Evolutionary conservation across 2,888 invertebrate species (phyloP).

Genomic region (Pyrrhia umbra): DNA sequence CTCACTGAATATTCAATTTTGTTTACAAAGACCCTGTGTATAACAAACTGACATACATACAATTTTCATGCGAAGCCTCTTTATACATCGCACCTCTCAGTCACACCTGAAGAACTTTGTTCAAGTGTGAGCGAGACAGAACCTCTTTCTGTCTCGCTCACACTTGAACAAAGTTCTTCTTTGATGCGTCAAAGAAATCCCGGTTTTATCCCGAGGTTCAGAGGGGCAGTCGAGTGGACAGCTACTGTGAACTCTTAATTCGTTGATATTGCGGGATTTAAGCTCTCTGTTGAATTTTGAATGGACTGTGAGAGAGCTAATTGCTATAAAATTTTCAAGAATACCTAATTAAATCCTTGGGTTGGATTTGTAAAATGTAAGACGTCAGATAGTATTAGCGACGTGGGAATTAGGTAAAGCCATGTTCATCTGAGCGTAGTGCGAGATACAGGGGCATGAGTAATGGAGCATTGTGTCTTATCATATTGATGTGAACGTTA

Average conservation of each 20-base stretch:
- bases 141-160: too few relatives aligned
- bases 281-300: slow-evolving; percentile 56
- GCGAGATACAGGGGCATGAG: background rate
- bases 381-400: background rate
- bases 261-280: slow-evolving; percentile 68
- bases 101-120: slow-evolving; percentile 15
- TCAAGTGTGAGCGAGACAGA: slow-evolving; percentile 61
- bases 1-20: slow-evolving; percentile 89
- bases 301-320: slow-evolving; percentile 49
- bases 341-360: slow-evolving; percentile 45
- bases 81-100: slow-evolving; percentile 37
- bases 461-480: slow-evolving; percentile 6
- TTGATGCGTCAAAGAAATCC: slow-evolving; percentile 77
- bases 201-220: slow-evolving; percentile 65
- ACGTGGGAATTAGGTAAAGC: slow-evolving; percentile 3
- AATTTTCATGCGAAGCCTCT: slow-evolving; percentile 76
- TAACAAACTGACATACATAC: slow-evolving; percentile 79
- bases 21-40: slow-evolving; percentile 82
- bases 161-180: too few relatives aligned
- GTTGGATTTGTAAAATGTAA: slow-evolving; percentile 15
- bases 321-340: slow-evolving; percentile 58
- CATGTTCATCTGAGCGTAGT: background rate
- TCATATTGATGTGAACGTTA: slow-evolving; percentile 3
- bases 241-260: slow-evolving; percentile 76
- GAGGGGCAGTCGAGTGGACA: slow-evolving; percentile 75